Base-by-base conservation (phyloP, 2,797 vertebrate species). In the Myotis planiceps region DNA sequence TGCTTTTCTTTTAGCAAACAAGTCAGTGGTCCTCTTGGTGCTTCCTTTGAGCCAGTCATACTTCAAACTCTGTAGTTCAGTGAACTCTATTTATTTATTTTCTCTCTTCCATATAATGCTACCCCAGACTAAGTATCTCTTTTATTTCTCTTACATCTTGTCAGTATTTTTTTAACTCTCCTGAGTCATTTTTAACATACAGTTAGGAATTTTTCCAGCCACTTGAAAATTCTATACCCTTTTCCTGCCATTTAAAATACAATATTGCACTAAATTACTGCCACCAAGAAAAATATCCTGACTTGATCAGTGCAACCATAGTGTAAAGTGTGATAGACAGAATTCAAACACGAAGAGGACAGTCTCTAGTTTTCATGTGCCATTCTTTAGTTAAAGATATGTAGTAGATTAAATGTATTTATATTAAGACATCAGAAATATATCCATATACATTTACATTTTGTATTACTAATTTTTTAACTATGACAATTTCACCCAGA, bases 381-480 rank as follows among this genome's bases (percentile, higher is more conserved):
- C 74, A 83, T 79, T 93, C 95, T 96, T 88, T 78, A 71, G 37
- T 91, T 71, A 90, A 82, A 80, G 90, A 92, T 76, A 87, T 91
- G 92, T 80, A 79, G 87, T 92, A 98, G 97, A 97, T 98, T 98
- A 98, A 98, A 87, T 92, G 93, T 96, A 97, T 97, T 98, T 95
- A 98, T 98, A 98, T 98, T 95, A 98, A 98, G 97, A 97, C 97
- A 83, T 94, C 95, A 97, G 88, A 98, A 97, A 98, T 98, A 98
- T 98, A 98, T 98, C 97, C 97, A 96, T 98, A 98, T 97, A 87
- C 98, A 98, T 97, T 97, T 97, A 87, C 98, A 98, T 97, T 97
- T 97, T 96, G 97, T 98, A 98, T 98, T 98, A 98, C 97, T 98
- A 98, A 99, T 99, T 99, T 99, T 98, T 99, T 99, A 99, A 99